Percentiles rank a stretch among this genome's conserved stretches.
Evolutionary conservation across 2,113 vertebrate genomes (phyloP).

Genomic region (Cavia porcellus): DNA sequence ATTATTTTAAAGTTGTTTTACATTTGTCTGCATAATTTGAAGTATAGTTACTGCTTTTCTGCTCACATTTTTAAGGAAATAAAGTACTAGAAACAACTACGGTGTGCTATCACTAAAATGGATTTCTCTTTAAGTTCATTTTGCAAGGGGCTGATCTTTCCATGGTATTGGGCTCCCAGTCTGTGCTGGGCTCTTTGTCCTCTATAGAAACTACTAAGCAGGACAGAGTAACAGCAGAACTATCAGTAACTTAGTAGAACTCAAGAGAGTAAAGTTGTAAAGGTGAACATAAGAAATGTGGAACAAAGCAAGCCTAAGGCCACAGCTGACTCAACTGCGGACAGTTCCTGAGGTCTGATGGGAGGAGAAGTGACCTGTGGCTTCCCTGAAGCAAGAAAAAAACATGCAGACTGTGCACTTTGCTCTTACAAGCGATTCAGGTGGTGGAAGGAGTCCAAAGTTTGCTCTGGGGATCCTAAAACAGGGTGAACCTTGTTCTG

Average conservation of each 20-base stretch:
- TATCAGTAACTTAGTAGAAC: constrained; percentile 4
- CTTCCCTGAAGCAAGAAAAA: neutral
- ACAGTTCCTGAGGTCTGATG: neutral
- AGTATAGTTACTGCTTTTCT: neutral
- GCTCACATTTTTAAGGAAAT: neutral
- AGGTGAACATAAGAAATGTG: neutral
- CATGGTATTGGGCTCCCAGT: neutral
- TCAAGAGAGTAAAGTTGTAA: constrained; percentile 48
- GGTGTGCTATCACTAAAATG: neutral
- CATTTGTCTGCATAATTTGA: neutral
- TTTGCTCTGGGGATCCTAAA: neutral
- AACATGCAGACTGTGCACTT: neutral
- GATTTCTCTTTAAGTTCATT: neutral
- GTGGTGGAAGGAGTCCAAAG: neutral
- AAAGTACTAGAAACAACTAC: neutral
- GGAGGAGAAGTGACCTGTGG: neutral
- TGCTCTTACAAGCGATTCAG: neutral
- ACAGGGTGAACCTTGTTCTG: neutral
- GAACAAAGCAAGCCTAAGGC: neutral
- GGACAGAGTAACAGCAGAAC: neutral
- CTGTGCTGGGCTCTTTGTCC: neutral
- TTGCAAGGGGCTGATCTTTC: constrained; percentile 5
- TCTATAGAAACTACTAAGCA: constrained; percentile 39
- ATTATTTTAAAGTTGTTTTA: neutral
- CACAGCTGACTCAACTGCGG: neutral